phyloP scores from a whole-genome alignment of 2,888 invertebrate species.

The Tetragonula carbonaria region DNA sequence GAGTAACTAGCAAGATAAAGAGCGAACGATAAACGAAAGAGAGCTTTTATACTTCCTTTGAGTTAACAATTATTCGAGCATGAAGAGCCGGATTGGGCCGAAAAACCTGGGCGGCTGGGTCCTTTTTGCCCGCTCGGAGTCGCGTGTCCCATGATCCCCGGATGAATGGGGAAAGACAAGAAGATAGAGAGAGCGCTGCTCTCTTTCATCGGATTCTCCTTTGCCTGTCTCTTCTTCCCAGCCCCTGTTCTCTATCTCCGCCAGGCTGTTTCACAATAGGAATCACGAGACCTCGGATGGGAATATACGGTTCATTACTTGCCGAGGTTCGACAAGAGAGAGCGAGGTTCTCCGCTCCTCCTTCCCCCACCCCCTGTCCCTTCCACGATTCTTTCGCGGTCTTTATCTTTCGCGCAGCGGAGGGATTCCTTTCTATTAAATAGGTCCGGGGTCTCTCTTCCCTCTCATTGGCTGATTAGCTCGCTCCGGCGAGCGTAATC shows the following conservation, averaged over 20 bases:
- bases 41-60: conserved; percentile 59
- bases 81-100: conserved; percentile 45
- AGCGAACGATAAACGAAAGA: neutral
- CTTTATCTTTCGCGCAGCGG: conserved; percentile 51
- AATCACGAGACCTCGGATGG: conserved; percentile 60
- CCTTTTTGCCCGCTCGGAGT: conserved; percentile 11
- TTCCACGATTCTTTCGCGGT: conserved; percentile 20
- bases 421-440: conserved; percentile 66
- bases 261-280: conserved; percentile 61
- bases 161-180: conserved; percentile 57
- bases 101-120: conserved; percentile 44
- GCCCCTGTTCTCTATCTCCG: conserved; percentile 37
- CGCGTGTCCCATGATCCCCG: conserved; percentile 45
- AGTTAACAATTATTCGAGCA: conserved; percentile 67
- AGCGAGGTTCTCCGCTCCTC: neutral
- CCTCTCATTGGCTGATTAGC: conserved; percentile 71
- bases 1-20: neutral
- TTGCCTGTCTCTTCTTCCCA: conserved; percentile 21
- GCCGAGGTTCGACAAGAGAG: conserved; percentile 39
- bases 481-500: conserved; percentile 63
- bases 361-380: too few relatives aligned
- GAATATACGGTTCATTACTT: conserved; percentile 72
- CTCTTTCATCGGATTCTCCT: conserved; percentile 55
- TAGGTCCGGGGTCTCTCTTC: conserved; percentile 37
- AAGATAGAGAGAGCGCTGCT: conserved; percentile 31